phyloP scores from a whole-genome alignment of 2,797 vertebrate species.

The Picus viridis region DNA sequence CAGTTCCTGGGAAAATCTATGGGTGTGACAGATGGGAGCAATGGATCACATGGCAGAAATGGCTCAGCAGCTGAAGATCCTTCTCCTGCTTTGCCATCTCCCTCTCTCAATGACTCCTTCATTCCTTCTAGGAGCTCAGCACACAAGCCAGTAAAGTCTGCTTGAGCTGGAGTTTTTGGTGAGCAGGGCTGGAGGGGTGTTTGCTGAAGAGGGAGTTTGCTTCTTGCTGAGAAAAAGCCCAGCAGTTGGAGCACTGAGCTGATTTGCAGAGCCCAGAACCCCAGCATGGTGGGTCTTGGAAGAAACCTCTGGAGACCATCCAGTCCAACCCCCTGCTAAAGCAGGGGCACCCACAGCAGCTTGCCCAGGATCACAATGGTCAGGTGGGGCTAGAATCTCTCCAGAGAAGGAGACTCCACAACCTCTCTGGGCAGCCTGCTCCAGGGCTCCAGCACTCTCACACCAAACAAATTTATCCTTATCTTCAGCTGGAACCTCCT shows the following conservation, averaged over 20 bases:
- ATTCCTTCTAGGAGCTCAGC: not conserved
- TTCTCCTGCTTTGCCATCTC: not conserved
- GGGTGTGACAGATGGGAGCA: fast-evolving
- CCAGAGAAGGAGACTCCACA: too few species aligned
- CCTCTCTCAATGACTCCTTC: not conserved
- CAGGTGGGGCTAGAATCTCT: too few species aligned
- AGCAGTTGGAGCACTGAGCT: not conserved
- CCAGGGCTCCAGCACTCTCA: too few species aligned
- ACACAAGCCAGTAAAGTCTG: fast-evolving
- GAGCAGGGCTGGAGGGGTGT: fast-evolving
- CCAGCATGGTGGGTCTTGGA: not conserved
- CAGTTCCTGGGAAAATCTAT: not conserved
- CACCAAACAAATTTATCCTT: too few species aligned
- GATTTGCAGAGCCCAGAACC: not conserved
- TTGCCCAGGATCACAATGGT: too few species aligned
- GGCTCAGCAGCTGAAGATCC: not conserved
- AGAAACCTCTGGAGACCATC: not conserved
- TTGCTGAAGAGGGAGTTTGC: not conserved
- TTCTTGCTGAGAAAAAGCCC: not conserved
- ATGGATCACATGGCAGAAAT: fast-evolving
- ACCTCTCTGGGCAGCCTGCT: too few species aligned
- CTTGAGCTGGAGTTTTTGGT: fast-evolving
- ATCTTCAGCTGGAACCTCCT: too few species aligned
- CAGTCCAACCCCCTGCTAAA: not conserved
- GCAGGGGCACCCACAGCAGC: not conserved